These are phyloP conservation scores for Aphidoletes aphidimyza DNA, from an alignment of 2,888 invertebrate genomes.

Conservation along the genomic window DNA sequence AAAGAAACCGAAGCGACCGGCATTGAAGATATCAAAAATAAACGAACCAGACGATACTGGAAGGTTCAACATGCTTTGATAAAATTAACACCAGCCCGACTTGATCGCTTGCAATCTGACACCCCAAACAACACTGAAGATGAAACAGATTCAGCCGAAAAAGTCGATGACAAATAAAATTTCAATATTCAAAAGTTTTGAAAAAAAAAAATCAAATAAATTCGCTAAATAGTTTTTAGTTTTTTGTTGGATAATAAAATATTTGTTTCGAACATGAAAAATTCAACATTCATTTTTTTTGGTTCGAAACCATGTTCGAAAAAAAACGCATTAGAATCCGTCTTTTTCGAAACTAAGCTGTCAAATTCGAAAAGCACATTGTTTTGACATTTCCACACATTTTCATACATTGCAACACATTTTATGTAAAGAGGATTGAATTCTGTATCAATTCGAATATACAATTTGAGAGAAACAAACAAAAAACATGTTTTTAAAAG, in stretches of 20 bases:
- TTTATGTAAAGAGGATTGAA: too few relatives aligned
- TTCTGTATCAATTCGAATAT: too few relatives aligned
- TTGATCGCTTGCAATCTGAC: not conserved
- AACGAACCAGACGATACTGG: constrained; percentile 60
- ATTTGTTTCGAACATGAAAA: too few relatives aligned
- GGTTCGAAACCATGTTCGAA: too few relatives aligned
- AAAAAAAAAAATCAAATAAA: not conserved
- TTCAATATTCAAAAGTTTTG: not conserved
- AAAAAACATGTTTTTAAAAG: not conserved
- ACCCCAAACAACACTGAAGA: too few relatives aligned
- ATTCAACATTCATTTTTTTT: too few relatives aligned
- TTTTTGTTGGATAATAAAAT: not conserved
- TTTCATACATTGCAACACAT: not conserved
- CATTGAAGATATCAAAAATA: constrained; percentile 62
- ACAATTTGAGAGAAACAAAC: not conserved
- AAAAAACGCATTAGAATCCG: too few relatives aligned
- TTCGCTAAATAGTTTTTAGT: too few relatives aligned
- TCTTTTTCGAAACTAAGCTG: not conserved
- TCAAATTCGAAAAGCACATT: constrained; percentile 39
- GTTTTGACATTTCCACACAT: not conserved
- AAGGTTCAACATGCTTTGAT: constrained; percentile 58
- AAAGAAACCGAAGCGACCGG: constrained; percentile 63
- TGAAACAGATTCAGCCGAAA: not conserved
- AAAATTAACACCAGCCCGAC: not conserved
- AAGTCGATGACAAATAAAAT: not conserved